phyloP scores from a whole-genome alignment of 2,888 invertebrate genomes.

The Agrochola lychnidis region DNA sequence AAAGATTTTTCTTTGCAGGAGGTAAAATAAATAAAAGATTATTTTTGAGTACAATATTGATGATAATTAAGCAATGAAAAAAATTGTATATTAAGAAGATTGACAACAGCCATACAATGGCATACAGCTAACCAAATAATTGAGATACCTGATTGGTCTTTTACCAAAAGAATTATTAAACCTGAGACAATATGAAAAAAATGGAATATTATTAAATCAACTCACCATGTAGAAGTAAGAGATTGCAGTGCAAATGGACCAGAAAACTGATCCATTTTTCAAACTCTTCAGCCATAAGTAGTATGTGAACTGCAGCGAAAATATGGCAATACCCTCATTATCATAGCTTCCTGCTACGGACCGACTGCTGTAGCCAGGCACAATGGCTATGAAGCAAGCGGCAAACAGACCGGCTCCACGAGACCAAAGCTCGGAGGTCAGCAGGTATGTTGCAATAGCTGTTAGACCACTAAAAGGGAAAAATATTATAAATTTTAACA shows the following conservation, averaged over 20 bases:
- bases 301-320: conserved; percentile 99
- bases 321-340: conserved; percentile 99
- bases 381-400: conserved; percentile 99
- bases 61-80: neutral
- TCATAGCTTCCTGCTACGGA: conserved; percentile 99
- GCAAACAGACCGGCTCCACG: conserved; percentile 99
- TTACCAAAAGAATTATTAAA: neutral
- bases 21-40: neutral
- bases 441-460: conserved; percentile 98
- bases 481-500: conserved; percentile 21
- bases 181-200: neutral
- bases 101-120: neutral
- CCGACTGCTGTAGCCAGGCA: conserved; percentile 99
- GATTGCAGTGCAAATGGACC: conserved; percentile 98
- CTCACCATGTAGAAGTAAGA: conserved; percentile 99
- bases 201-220: neutral
- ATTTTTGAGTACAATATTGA: neutral
- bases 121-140: neutral
- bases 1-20: neutral
- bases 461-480: conserved; percentile 96
- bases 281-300: conserved; percentile 99
- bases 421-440: conserved; percentile 99
- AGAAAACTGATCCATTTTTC: conserved; percentile 99
- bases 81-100: neutral
- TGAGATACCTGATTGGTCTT: neutral